A percentile compares a stretch with the other conserved stretches of the same genome.
phyloP scores from a whole-genome alignment of 2,113 vertebrate genomes.

The Anser cygnoides region DNA sequence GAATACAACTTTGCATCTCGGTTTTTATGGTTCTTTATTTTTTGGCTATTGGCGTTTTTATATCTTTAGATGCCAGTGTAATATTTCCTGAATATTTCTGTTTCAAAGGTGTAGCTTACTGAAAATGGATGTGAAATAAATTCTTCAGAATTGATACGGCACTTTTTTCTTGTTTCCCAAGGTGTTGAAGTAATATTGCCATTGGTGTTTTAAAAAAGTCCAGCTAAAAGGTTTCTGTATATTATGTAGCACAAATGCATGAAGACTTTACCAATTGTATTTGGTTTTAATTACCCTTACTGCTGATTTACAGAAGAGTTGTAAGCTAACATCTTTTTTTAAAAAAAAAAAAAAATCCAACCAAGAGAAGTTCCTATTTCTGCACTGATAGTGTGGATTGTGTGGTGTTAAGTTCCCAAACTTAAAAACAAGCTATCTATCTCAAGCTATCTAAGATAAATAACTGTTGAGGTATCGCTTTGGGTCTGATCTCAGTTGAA shows the following conservation, averaged over 20 bases:
- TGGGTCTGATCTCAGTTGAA: not conserved
- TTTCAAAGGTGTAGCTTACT: not conserved
- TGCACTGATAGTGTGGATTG: not conserved
- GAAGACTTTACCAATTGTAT: not conserved
- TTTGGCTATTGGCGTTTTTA: not conserved
- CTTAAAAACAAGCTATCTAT: not conserved
- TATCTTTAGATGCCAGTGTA: not conserved
- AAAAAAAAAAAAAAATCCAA: not conserved
- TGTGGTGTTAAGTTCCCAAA: not conserved
- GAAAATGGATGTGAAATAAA: not conserved
- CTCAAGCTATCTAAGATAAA: not conserved
- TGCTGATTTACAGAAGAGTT: not conserved
- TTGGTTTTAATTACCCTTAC: not conserved
- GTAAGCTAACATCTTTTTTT: not conserved
- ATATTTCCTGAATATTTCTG: not conserved
- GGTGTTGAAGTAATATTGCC: not conserved
- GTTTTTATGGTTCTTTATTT: not conserved
- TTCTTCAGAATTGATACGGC: not conserved
- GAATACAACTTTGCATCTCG: not conserved
- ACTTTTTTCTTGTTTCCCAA: not conserved
- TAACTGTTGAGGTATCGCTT: not conserved
- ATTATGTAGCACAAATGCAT: not conserved
- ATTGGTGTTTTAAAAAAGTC: not conserved
- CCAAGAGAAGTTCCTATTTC: not conserved
- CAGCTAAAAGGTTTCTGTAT: not conserved